Conservation (phyloP, 2,113 vertebrate genomes). For the Pomatostomus ruficeps region DNA sequence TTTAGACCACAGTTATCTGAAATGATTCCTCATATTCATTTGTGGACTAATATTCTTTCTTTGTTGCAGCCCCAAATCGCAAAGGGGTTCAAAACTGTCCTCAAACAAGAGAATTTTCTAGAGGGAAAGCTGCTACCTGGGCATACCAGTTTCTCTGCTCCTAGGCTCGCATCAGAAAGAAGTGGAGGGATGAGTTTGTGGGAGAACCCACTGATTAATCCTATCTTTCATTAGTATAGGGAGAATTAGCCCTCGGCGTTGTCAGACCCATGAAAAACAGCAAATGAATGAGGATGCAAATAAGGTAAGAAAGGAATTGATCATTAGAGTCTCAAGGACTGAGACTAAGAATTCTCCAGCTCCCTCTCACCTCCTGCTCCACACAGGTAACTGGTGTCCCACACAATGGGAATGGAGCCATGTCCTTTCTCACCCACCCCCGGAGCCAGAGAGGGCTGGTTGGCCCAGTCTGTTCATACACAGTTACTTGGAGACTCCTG, state of each 20-base stretch:
- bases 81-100: background rate
- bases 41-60: background rate
- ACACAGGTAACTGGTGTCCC: background rate
- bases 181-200: background rate
- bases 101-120: background rate
- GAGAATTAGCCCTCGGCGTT: background rate
- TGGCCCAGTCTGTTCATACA: background rate
- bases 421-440: background rate
- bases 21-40: background rate
- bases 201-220: background rate
- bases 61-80: background rate
- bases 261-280: background rate
- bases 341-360: background rate
- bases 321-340: background rate
- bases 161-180: background rate
- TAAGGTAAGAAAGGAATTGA: background rate
- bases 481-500: background rate
- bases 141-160: background rate
- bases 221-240: background rate
- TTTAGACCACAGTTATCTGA: background rate
- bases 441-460: background rate
- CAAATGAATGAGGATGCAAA: background rate
- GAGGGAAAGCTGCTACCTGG: background rate
- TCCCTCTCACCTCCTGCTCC: background rate
- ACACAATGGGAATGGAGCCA: fast-evolving